Evolutionary conservation across 2,888 invertebrate species (phyloP).

Genomic region (Sarcophaga variegata): DNA sequence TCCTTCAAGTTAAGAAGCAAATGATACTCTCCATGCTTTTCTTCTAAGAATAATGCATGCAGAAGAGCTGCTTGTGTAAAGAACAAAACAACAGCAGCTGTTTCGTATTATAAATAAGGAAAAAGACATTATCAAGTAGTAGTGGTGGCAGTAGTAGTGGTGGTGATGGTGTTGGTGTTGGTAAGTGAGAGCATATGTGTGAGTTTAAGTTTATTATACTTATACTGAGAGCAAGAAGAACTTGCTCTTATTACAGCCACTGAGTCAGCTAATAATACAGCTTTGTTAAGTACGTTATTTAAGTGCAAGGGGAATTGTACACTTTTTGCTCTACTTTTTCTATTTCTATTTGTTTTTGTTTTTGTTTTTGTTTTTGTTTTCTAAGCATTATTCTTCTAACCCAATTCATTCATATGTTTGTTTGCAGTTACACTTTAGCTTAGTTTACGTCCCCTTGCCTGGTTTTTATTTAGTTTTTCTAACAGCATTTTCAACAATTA

Average conservation of each 20-base stretch:
- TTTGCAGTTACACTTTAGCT: not conserved
- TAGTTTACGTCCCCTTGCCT: not conserved
- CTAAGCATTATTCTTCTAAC: constrained; percentile 47
- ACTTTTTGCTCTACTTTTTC: not conserved
- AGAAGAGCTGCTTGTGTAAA: not conserved
- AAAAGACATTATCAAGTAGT: constrained; percentile 52
- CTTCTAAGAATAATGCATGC: too few species aligned
- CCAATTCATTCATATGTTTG: constrained; percentile 58
- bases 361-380: not conserved
- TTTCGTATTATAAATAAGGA: constrained; percentile 39
- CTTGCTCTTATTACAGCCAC: constrained; percentile 36
- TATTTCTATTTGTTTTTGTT: not conserved
- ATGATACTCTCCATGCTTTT: too few species aligned
- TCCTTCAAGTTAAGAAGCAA: too few species aligned
- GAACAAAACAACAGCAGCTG: constrained; percentile 36
- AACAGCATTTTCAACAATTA: constrained; percentile 48
- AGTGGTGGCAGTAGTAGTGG: not conserved
- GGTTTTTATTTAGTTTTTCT: not conserved
- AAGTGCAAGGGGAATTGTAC: not conserved
- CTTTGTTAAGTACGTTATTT: too few species aligned
- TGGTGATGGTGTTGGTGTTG: not conserved
- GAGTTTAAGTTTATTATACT: constrained; percentile 52
- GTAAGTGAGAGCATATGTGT: not conserved
- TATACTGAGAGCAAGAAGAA: constrained; percentile 6
- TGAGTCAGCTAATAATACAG: not conserved